Evolutionary conservation across 2,113 vertebrate species (phyloP), one percentile per base, ranked within the genome.

Genomic region (Bubalus kerabau): DNA sequence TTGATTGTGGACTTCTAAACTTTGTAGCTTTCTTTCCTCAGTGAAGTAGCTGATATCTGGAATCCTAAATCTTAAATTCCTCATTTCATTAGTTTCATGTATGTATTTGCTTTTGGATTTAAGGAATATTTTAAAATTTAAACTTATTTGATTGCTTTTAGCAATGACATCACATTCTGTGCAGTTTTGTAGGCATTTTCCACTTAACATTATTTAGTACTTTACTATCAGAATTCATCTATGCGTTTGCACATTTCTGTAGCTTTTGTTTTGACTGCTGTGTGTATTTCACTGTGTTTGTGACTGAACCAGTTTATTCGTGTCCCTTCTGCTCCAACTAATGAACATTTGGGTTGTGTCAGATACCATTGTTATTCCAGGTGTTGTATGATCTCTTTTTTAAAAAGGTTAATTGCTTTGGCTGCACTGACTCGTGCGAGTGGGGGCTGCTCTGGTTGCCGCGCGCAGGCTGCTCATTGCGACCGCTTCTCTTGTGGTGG

Each of bases 381-480:
- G 5, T 57, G 11, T 62, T 56, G 24, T 82, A 0, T 91, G 40
- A 9, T 32, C 17, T n/a, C 48, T 89, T 76, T 76, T 74, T 74
- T 74, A 7, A 74, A 43, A 24, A 24, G 36, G 36, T 24, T 3
- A 6, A 13, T 26, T 40, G 3, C 23, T 43, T 43, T 43, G 71
- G 36, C 71, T 43, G 71, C 71, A 1, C 71, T 43, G 71, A 3
- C 40, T 36, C 64, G 7, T 26, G 71, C 40, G 23, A 26, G 71
- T 43, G 12, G 71, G n/a, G 71, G 23, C 21, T 26, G 71, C 40
- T 26, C 36, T 13, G 21, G 21, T 6, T 2, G 21, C n/a, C 0
- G 0, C 12, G 19, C 0, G 21, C 21, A 6, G 5, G 36, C 67
- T 6, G 15, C n/a, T 23, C 36, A 0, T 26, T 1, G 12, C 3